Evolutionary conservation across 1,140 invertebrate genomes (phyloP).

Genomic region (Tetraneura akinire): DNA sequence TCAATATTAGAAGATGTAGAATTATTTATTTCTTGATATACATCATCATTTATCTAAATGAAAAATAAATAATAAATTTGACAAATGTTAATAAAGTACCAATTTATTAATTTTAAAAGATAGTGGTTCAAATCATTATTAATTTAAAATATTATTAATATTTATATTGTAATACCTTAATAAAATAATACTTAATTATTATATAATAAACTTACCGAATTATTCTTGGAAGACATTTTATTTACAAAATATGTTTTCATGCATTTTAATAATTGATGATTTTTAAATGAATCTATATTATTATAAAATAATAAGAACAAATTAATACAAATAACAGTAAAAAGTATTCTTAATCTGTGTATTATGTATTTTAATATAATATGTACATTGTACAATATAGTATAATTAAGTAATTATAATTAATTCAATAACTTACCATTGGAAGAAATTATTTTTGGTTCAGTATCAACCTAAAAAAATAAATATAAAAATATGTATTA

Average conservation of each 20-base stretch:
- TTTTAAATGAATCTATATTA: constrained; percentile 4
- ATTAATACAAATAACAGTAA: neutral
- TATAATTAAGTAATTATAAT: neutral
- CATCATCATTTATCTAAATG: neutral
- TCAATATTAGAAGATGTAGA: neutral
- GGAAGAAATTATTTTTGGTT: neutral
- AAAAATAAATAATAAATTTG: neutral
- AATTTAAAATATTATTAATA: neutral
- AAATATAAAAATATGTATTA: no score
- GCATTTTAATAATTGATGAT: constrained; percentile 15
- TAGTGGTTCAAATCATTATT: neutral
- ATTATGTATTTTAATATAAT: no score
- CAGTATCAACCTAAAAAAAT: neutral
- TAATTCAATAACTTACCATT: neutral
- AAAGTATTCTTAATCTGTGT: no score
- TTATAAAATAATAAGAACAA: neutral
- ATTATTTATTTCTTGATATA: constrained; percentile 20
- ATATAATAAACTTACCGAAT: neutral
- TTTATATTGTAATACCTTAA: neutral
- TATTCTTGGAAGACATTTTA: neutral
- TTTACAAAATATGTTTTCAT: neutral
- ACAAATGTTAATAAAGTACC: no score
- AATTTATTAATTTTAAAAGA: no score
- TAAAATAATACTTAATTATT: neutral
- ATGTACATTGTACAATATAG: no score